Evolutionary conservation across 2,113 vertebrate species (phyloP).

Genomic region (Burhinus bistriatus): DNA sequence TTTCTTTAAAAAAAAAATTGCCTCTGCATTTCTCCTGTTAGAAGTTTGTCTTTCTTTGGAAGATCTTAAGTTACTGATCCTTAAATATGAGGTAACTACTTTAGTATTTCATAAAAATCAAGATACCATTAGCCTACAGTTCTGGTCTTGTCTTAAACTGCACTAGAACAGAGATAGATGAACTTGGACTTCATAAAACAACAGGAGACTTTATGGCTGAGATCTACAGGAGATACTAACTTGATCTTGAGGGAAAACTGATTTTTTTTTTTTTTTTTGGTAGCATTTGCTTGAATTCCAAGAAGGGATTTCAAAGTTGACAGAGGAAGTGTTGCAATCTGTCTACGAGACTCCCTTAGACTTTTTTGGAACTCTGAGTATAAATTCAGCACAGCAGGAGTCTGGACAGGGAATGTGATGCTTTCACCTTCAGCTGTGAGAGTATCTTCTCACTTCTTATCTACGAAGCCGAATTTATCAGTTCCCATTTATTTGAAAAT

Average conservation of each 20-base stretch:
- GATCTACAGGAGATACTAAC: neutral
- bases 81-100: neutral
- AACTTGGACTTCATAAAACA: neutral
- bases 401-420: slow-evolving; percentile 26
- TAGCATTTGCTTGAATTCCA: neutral
- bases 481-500: neutral
- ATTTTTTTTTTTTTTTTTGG: neutral
- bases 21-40: neutral
- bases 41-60: neutral
- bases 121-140: neutral
- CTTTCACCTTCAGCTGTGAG: slow-evolving; percentile 64
- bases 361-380: neutral
- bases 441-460: slow-evolving; percentile 44
- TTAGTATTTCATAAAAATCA: neutral
- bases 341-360: neutral
- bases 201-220: neutral
- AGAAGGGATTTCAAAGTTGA: neutral
- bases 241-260: neutral
- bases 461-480: slow-evolving; percentile 16
- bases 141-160: neutral
- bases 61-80: neutral
- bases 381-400: neutral
- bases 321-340: neutral
- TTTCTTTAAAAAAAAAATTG: neutral
- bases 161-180: neutral